Evolutionary conservation across 2,888 invertebrate species (phyloP), one percentile per base, ranked within the genome.

Genomic region (Lasioglossum oenotherae): DNA sequence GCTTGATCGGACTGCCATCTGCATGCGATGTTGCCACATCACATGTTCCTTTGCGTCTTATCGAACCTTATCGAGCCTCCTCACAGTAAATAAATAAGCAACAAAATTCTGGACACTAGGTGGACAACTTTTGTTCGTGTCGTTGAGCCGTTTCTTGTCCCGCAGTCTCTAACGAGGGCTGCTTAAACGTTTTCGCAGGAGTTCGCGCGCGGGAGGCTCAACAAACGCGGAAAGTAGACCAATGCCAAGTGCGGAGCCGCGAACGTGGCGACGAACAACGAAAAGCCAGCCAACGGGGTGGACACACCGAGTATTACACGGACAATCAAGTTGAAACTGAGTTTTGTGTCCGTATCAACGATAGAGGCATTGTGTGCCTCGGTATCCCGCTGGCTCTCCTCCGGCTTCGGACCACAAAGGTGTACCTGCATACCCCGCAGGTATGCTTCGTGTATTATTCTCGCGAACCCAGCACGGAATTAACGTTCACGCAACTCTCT

Each of bases 401-500:
- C 81, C 44, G 74, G 77, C 81, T 80, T 38, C 78, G 53, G 57
- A 84, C 82, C 85, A 84, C 89, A 88, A 90, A 87, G 88, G 85
- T 86, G 80, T 82, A 78, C 81, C 78, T 82, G 85, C 86, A 88
- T 88, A 84, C 86, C 90, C 82, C 38, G 74, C 86, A 90, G 87
- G 81, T 90, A 89, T 79, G 80, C 78, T 72, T 74, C 64, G 78
- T 82, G 84, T 79, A 86, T 89, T 90, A 89, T 85, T 90, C 88
- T 69, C 89, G 77, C 46, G 74, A 81, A 81, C 88, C 78, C 78
- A 38, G 81, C 84, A 60, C 60, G 82, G 77, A 85, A 90, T 90
- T 87, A 90, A 89, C 85, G 84, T 89, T 79, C 85, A 82, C 87
- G 87, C 87, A 89, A 88, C 87, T 90, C 89, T 86, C 88, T 78